Conservation (phyloP, 2,888 invertebrate genomes). For the Creontiades dilutus region DNA sequence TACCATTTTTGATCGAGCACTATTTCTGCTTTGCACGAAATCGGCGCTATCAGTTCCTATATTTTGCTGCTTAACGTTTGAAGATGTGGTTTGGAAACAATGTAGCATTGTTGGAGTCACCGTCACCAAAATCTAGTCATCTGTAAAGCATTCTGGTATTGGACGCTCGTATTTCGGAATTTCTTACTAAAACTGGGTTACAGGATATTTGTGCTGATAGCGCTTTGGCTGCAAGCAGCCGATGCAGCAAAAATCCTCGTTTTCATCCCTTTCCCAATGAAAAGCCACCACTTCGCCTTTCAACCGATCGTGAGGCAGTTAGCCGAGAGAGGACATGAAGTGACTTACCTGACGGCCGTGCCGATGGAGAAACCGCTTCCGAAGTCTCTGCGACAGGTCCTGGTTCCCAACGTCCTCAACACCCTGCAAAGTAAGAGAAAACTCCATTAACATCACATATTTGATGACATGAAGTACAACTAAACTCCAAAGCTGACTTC, state of each 20-base stretch:
- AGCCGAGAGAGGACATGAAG: slow-evolving; percentile 75
- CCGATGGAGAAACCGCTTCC: slow-evolving; percentile 57
- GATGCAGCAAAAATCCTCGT: slow-evolving; percentile 73
- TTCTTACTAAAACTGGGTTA: neutral
- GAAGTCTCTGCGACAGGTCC: slow-evolving; percentile 23
- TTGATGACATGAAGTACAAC: neutral
- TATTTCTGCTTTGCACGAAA: no score
- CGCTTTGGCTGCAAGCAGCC: neutral
- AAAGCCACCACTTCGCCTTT: slow-evolving; percentile 75
- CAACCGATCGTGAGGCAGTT: slow-evolving; percentile 74
- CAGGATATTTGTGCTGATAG: neutral
- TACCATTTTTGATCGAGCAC: no score
- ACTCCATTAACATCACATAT: no score
- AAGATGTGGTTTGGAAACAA: no score
- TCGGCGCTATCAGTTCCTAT: no score
- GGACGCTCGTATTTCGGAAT: neutral
- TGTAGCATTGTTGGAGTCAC: no score
- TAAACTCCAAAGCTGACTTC: neutral
- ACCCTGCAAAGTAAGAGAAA: slow-evolving; percentile 32
- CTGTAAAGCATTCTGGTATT: neutral
- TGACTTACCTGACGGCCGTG: slow-evolving; percentile 72
- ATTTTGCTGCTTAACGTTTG: no score
- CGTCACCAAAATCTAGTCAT: neutral
- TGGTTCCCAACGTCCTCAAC: slow-evolving; percentile 50
- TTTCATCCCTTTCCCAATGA: slow-evolving; percentile 75